Conservation (phyloP, 1,140 invertebrate species). For the Leptopilina clavipes region DNA sequence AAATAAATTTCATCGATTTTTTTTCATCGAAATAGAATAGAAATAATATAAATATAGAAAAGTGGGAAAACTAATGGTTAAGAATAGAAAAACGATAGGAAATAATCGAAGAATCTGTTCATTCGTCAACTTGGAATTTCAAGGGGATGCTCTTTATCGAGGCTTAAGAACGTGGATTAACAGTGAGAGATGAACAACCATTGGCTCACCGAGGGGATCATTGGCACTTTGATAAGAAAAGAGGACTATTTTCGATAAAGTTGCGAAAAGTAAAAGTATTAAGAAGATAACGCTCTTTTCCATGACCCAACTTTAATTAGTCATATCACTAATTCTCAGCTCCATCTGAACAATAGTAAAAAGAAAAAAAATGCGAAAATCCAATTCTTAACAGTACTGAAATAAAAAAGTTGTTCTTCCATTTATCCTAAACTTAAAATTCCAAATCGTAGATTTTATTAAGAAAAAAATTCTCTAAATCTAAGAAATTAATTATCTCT, state of each 20-base stretch:
- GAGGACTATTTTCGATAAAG: conserved; percentile 62
- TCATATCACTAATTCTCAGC: neutral
- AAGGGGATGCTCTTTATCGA: conserved; percentile 62
- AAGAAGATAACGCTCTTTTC: conserved; percentile 44
- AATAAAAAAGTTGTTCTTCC: no score
- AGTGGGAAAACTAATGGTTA: no score
- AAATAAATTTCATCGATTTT: no score
- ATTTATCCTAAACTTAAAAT: no score
- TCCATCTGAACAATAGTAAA: no score
- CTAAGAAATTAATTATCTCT: no score
- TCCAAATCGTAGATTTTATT: no score
- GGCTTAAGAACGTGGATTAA: conserved; percentile 67
- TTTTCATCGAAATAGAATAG: no score
- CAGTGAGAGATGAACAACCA: conserved; percentile 67
- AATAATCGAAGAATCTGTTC: conserved; percentile 17
- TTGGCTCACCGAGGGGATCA: conserved; percentile 63
- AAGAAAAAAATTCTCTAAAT: no score
- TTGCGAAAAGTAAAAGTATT: conserved; percentile 40
- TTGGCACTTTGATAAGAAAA: conserved; percentile 64
- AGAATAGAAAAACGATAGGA: neutral
- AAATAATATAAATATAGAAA: no score
- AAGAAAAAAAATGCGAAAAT: no score
- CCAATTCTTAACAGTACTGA: no score
- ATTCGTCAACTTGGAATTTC: neutral
- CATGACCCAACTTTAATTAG: neutral